Evolutionary conservation across 2,888 invertebrate species (phyloP), one percentile per base, ranked within the genome.

Genomic region (Synergus itoensis): DNA sequence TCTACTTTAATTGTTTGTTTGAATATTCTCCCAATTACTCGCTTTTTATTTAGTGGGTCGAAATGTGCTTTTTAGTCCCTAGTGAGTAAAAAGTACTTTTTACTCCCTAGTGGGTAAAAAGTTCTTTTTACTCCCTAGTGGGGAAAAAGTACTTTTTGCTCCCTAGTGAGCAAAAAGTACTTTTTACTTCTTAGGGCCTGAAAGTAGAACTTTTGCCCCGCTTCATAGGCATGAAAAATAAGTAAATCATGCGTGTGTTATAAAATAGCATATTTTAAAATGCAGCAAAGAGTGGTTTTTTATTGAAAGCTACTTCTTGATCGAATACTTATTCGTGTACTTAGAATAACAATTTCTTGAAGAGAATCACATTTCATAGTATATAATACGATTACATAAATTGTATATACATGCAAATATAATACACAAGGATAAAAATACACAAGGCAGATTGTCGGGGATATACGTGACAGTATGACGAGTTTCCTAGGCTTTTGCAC

Each of bases 401-500:
- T 40, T 40, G n/a, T 53, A 41, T 40, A 40, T 18, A 18, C 41
- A 36, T 73, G 73, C 28, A 36, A 36, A 48, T 62, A 14, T 18
- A 57, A 57, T 73, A 57, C 53, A 53, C 36, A 12, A 53, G 40
- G 12, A 73, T 5, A 36, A 73, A 73, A 73, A 73, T 73, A 57
- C 18, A 48, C 73, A 73, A 40, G 14, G 18, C n/a, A 53, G 73
- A 53, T 69, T 69, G 69, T 14, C 1, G 48, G 69, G 12, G 69
- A 69, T 53, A 57, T 11, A 57, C 73, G 40, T 40, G 73, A 36
- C 73, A 40, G 73, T 40, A 40, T 73, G 53, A 73, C 73, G n/a
- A 53, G 73, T 73, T 73, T 36, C 73, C 73, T 57, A n/a, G 36
- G 73, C 73, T 73, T 73, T 73, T 57, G 53, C 36, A 48, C 73